phyloP scores from a whole-genome alignment of 2,113 vertebrate genomes.

The Collichthys lucidus region DNA sequence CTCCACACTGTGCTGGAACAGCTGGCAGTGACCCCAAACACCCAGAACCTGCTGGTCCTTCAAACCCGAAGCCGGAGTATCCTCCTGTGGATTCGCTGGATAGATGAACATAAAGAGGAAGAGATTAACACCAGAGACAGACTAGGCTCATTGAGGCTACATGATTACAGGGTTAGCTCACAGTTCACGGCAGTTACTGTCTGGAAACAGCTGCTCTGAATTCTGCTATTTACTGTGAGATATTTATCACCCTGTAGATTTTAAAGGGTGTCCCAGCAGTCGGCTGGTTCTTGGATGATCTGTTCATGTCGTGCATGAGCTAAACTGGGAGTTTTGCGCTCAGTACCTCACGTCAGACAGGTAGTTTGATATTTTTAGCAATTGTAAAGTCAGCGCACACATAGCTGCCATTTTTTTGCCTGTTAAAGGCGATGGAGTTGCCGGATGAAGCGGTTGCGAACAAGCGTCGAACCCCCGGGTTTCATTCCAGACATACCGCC shows the following conservation, averaged over 20 bases:
- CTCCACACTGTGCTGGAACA: constrained; percentile 93
- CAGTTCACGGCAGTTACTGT: not conserved
- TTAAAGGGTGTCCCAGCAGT: too few species aligned
- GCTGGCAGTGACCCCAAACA: constrained; percentile 88
- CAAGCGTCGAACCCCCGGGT: not conserved
- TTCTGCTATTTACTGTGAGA: not conserved
- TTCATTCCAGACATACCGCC: constrained; percentile 81
- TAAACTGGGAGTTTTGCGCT: too few species aligned
- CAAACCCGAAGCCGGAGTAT: constrained; percentile 81
- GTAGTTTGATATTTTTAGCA: too few species aligned
- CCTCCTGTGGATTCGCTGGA: constrained; percentile 82
- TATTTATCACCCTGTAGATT: too few species aligned
- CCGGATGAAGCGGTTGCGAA: not conserved
- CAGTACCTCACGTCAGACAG: too few species aligned
- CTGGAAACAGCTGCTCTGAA: not conserved
- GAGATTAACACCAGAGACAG: not conserved
- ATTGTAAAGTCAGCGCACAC: too few species aligned
- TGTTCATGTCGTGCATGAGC: too few species aligned
- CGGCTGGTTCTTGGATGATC: too few species aligned
- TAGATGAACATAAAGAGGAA: not conserved
- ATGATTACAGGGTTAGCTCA: too few species aligned
- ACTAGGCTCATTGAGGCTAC: not conserved
- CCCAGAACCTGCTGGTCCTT: constrained; percentile 96
- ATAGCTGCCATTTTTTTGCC: too few species aligned
- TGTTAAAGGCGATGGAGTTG: too few species aligned